Conservation (phyloP, 2,888 invertebrate species). For the Drosophila pseudotakahashii region DNA sequence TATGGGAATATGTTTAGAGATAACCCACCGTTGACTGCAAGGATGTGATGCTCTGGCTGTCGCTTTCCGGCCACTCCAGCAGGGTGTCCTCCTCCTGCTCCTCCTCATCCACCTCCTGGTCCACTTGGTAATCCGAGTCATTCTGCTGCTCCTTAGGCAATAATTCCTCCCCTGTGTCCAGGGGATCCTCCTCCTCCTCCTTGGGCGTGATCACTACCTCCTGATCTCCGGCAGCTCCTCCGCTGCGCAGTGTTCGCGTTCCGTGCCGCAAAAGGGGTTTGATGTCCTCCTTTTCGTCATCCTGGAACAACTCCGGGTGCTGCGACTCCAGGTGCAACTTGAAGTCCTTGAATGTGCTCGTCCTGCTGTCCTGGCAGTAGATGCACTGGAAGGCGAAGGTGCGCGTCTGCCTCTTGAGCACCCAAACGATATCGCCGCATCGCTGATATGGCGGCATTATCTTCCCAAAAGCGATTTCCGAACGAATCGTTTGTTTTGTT, state of each 20-base stretch:
- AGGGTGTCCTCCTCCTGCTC: neutral
- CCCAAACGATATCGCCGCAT: slow-evolving; percentile 42
- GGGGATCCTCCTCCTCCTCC: slow-evolving; percentile 1
- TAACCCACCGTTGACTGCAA: slow-evolving; percentile 1
- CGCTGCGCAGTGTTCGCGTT: neutral
- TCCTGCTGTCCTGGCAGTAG: slow-evolving; percentile 20
- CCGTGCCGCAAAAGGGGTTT: neutral
- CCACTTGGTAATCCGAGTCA: neutral
- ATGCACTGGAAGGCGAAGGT: slow-evolving; percentile 44
- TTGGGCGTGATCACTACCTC: neutral
- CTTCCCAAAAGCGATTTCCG: neutral
- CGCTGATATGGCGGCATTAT: slow-evolving; percentile 24
- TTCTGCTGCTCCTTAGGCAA: too few relatives aligned
- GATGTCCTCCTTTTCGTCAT: neutral
- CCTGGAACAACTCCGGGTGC: slow-evolving; percentile 15
- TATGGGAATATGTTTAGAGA: too few relatives aligned
- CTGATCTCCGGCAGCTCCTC: neutral
- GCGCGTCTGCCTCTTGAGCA: slow-evolving; percentile 1
- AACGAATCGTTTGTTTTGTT: neutral
- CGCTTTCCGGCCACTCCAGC: slow-evolving; percentile 1
- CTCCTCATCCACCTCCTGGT: neutral
- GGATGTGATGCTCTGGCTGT: slow-evolving; percentile 10
- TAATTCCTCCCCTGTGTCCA: neutral
- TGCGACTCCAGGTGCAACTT: slow-evolving; percentile 33
- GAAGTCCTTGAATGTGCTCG: slow-evolving; percentile 36